Base-by-base conservation (phyloP, 2,113 vertebrate species). In the Vulpes ferrilata region DNA sequence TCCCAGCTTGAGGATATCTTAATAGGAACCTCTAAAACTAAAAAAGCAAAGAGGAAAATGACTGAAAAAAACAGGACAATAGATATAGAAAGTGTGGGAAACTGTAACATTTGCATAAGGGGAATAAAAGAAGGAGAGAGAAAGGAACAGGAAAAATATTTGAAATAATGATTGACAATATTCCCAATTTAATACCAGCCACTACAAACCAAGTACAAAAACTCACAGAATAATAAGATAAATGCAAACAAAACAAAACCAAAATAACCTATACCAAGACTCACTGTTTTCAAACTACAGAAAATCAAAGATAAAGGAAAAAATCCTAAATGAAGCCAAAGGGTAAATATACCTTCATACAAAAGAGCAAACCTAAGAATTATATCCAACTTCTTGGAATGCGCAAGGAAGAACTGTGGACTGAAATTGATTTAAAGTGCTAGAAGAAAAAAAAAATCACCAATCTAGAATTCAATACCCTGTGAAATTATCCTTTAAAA, bases 401-500 rank as follows among this genome's bases (percentile, higher is more conserved):
- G 43, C 15, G 10, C 27, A 59, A 65, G 9, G 8, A 67, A 93
- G 71, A 86, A 64, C 22, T 23, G 35, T 19, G 13, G 35, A 79
- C 4, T 87, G 62, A 80, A 59, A 59, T n/a, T 43, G 43, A 43
- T 43, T 43, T 27, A 53, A 65, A 59, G 10, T 59, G 27, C 27
- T 62, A 25, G 23, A 62, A 84, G 64, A 51, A 30, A 16, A 65
- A n/a, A 82, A 82, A 38, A 19, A 19, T 51, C 3, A 73, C 53
- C 7, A 32, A 51, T 9, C 38, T 35, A 51, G 32, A 92, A 92
- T 62, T 35, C 67, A 74, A 7, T 62, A 62, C 23, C 30, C 62
- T 81, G 35, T 43, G 25, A 91, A 91, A 91, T 57, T 81, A 91
- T 38, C 27, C 51, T 81, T 69, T 73, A 82, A 60, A 92, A 83